Base-by-base conservation (phyloP, 1,140 invertebrate species). In the Psilanteris sp. region DNA sequence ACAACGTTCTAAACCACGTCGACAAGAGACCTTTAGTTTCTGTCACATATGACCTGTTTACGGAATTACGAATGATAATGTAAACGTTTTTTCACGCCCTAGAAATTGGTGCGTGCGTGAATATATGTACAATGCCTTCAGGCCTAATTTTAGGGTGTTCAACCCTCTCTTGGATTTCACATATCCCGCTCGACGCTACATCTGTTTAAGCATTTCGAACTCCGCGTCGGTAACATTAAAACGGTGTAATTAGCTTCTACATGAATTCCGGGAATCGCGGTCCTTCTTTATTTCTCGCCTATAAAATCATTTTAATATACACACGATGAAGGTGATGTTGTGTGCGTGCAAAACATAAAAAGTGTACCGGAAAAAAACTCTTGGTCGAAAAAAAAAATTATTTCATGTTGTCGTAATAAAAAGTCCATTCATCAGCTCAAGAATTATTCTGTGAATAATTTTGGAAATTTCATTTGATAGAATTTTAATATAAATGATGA, bases 1-100 rank as follows among this genome's bases (percentile, higher is more conserved):
- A 81, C 83, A 85, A 85, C 75, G 84, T 54, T 71, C 34, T 59
- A 31, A 16, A 67, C 36, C 44, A 54, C 66, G 15, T 27, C 36
- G 31, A 70, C 72, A 52, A 75, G 57, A 62, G 44, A 46, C 39
- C 26, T 68, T 36, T 37, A 46, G 52, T 26, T 20, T 54, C 39
- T 20, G 31, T 55, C 67, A 67, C 64, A 67, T 64, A 46, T 55
- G 48, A 76, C 46, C 36, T 82, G 87, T 87, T 87, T 88, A 87
- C 83, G 79, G 86, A 87, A 87, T 87, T 88, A 88, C 85, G 77
- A 73, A 88, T 88, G 87, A 88, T 87, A 88, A 87, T 87, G 85
- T 87, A 87, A 87, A 86, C 87, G 86, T 86, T 87, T 87, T 87
- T 84, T 88, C 83, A 85, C 83, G 80, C 83, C 82, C 80, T 81